phyloP scores from a whole-genome alignment of 2,113 vertebrate genomes.

The Aegithalos caudatus region DNA sequence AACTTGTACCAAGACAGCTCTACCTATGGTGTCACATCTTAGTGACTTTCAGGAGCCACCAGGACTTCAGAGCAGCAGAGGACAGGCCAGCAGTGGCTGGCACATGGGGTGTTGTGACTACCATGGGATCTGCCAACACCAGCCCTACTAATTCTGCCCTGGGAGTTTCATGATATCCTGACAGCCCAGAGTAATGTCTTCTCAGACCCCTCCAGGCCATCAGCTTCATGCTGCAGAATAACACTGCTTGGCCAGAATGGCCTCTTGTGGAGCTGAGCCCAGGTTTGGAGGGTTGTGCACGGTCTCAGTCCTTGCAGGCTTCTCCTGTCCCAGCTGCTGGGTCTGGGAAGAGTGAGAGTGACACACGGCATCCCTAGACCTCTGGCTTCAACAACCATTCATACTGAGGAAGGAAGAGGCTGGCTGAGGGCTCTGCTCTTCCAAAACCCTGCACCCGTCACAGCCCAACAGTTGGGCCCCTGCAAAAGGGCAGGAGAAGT shows the following conservation, averaged over 20 bases:
- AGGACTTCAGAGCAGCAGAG: background rate
- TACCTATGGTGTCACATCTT: background rate
- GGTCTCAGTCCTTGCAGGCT: background rate
- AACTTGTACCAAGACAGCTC: background rate
- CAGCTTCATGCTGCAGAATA: background rate
- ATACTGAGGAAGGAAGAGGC: background rate
- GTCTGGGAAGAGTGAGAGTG: background rate
- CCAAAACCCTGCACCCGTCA: background rate
- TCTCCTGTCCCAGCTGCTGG: background rate
- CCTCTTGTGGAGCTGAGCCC: background rate
- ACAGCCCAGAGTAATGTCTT: background rate
- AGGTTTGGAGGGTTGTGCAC: background rate
- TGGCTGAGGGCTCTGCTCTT: background rate
- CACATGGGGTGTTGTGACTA: background rate
- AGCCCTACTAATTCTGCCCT: background rate
- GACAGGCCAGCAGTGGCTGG: background rate
- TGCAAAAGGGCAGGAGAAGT: background rate
- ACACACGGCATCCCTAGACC: background rate
- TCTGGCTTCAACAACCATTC: background rate
- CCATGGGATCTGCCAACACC: background rate
- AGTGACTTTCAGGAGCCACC: background rate
- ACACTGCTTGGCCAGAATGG: background rate
- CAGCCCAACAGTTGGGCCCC: background rate
- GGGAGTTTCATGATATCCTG: background rate
- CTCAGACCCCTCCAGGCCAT: background rate